Conservation (phyloP, 2,888 invertebrate genomes). For the Bombyx huttoni region DNA sequence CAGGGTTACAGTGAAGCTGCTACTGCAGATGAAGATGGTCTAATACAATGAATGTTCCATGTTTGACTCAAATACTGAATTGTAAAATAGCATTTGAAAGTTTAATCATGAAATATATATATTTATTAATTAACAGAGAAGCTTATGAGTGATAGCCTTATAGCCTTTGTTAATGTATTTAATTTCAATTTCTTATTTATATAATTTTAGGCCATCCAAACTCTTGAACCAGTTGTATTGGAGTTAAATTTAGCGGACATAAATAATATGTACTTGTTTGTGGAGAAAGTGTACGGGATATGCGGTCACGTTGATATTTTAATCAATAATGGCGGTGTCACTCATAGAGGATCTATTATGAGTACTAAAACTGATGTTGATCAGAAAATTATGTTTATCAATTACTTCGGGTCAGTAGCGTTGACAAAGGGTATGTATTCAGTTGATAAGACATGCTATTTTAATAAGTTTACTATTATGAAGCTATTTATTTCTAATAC, state of each 20-base stretch:
- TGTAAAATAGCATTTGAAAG: too few relatives aligned
- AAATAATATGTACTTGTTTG: constrained; percentile 73
- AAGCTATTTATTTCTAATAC: not conserved
- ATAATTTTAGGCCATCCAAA: constrained; percentile 56
- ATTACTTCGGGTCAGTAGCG: constrained; percentile 94
- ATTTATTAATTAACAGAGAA: too few relatives aligned
- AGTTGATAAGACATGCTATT: not conserved
- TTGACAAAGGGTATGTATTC: constrained; percentile 84
- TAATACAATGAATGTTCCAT: too few relatives aligned
- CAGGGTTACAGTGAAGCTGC: too few relatives aligned
- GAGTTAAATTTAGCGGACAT: constrained; percentile 83
- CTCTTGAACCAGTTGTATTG: constrained; percentile 81
- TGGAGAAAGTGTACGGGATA: constrained; percentile 76
- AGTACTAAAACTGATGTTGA: constrained; percentile 87
- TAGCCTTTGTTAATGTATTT: too few relatives aligned
- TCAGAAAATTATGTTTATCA: constrained; percentile 90
- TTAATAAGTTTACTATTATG: not conserved
- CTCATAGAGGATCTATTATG: constrained; percentile 81
- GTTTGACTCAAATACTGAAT: too few relatives aligned
- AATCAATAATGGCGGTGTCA: constrained; percentile 93
- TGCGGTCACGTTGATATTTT: constrained; percentile 88
- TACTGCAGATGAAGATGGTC: too few relatives aligned
- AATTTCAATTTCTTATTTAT: not conserved
- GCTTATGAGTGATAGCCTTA: too few relatives aligned
- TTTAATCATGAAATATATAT: too few relatives aligned